Percentiles rank a stretch among this genome's conserved stretches.
phyloP scores from a whole-genome alignment of 2,888 invertebrate genomes.

The Baronia brevicornis region DNA sequence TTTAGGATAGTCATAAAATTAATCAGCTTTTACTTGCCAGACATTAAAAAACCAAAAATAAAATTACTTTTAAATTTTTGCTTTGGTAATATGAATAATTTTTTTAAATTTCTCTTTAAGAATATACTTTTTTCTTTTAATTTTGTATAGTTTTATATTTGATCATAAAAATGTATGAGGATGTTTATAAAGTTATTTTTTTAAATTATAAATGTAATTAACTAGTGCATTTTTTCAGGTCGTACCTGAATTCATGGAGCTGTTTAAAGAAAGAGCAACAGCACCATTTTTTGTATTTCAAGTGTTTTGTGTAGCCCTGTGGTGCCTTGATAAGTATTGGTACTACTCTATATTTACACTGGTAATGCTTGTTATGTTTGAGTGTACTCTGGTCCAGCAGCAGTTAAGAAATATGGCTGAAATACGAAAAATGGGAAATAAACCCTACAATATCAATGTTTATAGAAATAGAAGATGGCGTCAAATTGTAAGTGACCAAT shows the following conservation, averaged over 20 bases:
- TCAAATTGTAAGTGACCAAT: slow-evolving; percentile 86
- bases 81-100: too few species aligned
- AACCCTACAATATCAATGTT: slow-evolving; percentile 92
- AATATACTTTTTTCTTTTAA: slow-evolving; percentile 1
- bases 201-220: slow-evolving; percentile 12
- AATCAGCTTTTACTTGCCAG: too few species aligned
- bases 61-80: too few species aligned
- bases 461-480: slow-evolving; percentile 95
- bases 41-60: too few species aligned
- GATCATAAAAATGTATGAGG: neutral
- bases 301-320: slow-evolving; percentile 98
- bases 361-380: slow-evolving; percentile 96
- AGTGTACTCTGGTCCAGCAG: slow-evolving; percentile 98
- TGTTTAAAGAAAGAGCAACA: slow-evolving; percentile 98
- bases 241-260: slow-evolving; percentile 96
- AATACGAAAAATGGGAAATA: slow-evolving; percentile 99
- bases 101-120: too few species aligned
- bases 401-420: slow-evolving; percentile 98
- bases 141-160: neutral
- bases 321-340: slow-evolving; percentile 99
- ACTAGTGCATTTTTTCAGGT: slow-evolving; percentile 74
- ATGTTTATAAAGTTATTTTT: neutral
- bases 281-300: slow-evolving; percentile 99
- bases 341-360: slow-evolving; percentile 98
- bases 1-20: too few species aligned